Base-by-base conservation (phyloP, 2,113 vertebrate species). In the Okapia johnstoni region DNA sequence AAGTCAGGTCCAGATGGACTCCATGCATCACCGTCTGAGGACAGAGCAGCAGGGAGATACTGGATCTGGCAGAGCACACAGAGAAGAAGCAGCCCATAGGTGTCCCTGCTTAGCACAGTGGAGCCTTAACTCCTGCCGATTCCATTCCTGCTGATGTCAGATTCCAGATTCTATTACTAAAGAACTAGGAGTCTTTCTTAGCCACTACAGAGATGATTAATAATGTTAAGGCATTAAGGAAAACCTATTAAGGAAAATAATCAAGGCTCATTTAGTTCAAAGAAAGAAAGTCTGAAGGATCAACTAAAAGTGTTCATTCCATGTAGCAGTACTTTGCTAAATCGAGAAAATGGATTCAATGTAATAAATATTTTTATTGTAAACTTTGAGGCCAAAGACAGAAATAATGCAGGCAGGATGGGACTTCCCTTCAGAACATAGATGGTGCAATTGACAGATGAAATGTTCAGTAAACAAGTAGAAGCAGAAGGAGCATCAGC, bases 201-300 rank as follows among this genome's bases (percentile, higher is more conserved):
- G 66, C 36, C 55, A 85, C 46, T 55, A 2, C 13, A 85, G 83
- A 88, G 60, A 88, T 86, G 17, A 93, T 85, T 95, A 23, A 57
- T 85, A 94, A 85, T 10, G 17, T 88, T 86, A 92, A 84, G 33
- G 7, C 77, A 85, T 70, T 90, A 92, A 88, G 43, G n/a, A 70
- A 70, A 40, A 46, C 14, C 11, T 48, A 84, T 86, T 93, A 83
- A 77, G 28, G 15, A 79, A 79, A 48, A 79, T 73, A 79, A 26
- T 60, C 40, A 96, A 94, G 61, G n/a, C 43, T 92, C 40, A 87
- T 88, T 97, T 96, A 90, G 52, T n/a, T 95, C 83, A 85, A 81
- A 97, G 87, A 88, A 46, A 85, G 94, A 40, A 81, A 88, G 11
- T 76, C 76, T 93, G 36, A 90, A 96, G 6, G 83, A 48, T 88